phyloP scores from a whole-genome alignment of 2,797 vertebrate genomes.

The Sphaeramia orbicularis region DNA sequence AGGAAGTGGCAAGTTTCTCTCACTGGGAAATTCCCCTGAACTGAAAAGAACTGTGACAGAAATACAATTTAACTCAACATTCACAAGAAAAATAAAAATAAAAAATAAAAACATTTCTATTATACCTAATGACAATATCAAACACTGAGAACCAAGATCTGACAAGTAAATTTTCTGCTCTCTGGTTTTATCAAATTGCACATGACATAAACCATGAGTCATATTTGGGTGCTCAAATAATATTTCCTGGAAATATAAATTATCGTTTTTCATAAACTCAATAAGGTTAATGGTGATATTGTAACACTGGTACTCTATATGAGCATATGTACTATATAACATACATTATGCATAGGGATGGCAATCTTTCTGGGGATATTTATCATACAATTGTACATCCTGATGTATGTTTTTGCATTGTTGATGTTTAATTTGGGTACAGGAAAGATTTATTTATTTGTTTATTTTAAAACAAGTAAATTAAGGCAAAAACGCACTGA shows the following conservation, averaged over 20 bases:
- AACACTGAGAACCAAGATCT: no score
- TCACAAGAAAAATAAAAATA: background rate
- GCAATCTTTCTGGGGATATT: no score
- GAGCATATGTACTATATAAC: no score
- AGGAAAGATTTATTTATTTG: no score
- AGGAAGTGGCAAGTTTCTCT: background rate
- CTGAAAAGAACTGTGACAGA: background rate
- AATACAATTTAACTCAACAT: background rate
- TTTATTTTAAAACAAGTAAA: no score
- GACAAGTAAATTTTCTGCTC: background rate
- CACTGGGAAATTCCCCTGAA: background rate
- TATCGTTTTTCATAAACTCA: background rate
- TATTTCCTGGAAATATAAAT: background rate
- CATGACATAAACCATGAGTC: background rate
- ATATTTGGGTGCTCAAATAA: background rate
- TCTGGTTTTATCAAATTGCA: background rate
- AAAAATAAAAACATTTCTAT: no score
- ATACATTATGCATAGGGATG: no score
- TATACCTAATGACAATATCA: no score
- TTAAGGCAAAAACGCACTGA: no score
- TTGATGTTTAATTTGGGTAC: no score
- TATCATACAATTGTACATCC: no score
- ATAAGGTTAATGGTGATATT: background rate
- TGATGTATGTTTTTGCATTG: no score
- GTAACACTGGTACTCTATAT: background rate